Conservation (phyloP, 1,140 invertebrate genomes). For the Brachionus plicatilis region DNA sequence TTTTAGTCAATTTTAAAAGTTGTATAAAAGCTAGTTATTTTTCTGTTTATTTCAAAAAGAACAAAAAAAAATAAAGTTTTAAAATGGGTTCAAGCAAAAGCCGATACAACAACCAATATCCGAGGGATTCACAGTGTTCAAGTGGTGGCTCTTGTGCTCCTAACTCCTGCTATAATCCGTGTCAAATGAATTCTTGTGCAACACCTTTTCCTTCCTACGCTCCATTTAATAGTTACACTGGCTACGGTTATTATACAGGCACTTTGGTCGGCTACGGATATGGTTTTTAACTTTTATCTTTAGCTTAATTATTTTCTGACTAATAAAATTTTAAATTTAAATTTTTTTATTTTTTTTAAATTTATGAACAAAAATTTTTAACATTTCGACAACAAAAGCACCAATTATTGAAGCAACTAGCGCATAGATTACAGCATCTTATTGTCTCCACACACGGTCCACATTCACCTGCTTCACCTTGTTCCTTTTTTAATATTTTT, state of each 20-base stretch:
- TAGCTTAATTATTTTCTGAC: neutral
- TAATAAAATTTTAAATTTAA: neutral
- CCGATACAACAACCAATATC: neutral
- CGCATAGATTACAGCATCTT: neutral
- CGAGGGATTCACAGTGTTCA: neutral
- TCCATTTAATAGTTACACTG: neutral
- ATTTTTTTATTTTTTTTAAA: neutral
- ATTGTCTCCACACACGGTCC: neutral
- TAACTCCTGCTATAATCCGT: neutral
- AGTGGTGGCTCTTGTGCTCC: neutral
- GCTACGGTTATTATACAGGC: neutral
- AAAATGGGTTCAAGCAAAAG: slow-evolving; percentile 10
- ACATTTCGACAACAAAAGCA: slow-evolving; percentile 7
- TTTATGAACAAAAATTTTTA: neutral
- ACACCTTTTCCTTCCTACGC: neutral
- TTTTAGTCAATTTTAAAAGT: neutral
- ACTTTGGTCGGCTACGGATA: neutral
- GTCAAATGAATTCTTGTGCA: neutral
- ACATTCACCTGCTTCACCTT: neutral
- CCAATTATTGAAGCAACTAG: slow-evolving; percentile 17
- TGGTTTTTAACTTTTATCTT: neutral
- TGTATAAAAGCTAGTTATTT: neutral
- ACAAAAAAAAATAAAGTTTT: neutral
- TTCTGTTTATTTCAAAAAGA: neutral
- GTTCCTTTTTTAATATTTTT: neutral